Evolutionary conservation across 2,888 invertebrate genomes (phyloP).

Genomic region (Pristionchus fissidentatus): DNA sequence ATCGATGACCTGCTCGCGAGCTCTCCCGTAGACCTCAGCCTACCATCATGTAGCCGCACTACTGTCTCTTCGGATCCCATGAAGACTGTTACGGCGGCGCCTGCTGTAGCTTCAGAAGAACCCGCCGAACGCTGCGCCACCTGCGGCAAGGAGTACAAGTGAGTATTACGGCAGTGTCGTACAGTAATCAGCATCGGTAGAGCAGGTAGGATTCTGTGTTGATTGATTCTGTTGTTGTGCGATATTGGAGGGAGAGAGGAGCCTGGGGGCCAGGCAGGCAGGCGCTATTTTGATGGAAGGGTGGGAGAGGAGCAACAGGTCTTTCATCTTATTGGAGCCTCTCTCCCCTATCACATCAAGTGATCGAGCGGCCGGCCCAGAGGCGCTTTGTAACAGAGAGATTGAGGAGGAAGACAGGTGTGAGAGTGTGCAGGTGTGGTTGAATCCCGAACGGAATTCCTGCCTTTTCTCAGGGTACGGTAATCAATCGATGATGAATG

Average conservation of each 20-base stretch:
- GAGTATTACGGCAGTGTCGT: background rate
- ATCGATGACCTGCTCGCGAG: constrained; percentile 28
- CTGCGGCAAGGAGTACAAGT: constrained; percentile 45
- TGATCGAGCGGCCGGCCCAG: background rate
- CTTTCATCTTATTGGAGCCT: constrained; percentile 42
- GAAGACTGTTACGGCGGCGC: background rate
- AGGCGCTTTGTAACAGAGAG: background rate
- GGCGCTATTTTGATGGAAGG: constrained; percentile 46
- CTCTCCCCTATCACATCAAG: constrained; percentile 41
- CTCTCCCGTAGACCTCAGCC: background rate
- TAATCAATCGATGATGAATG: too few relatives aligned
- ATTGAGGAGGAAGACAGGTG: background rate
- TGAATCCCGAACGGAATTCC: too few relatives aligned
- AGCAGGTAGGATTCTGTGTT: background rate
- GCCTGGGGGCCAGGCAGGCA: too few relatives aligned
- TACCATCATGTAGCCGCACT: background rate
- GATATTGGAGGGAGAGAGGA: background rate
- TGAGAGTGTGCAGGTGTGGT: background rate
- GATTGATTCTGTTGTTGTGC: background rate
- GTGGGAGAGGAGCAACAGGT: constrained; percentile 29
- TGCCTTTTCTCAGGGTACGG: too few relatives aligned
- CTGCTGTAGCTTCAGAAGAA: background rate
- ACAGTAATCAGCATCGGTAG: background rate
- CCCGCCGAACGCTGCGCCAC: background rate
- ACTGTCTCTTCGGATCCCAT: background rate